Base-by-base conservation (phyloP, 1,140 invertebrate species). In the Drosophila miranda region DNA sequence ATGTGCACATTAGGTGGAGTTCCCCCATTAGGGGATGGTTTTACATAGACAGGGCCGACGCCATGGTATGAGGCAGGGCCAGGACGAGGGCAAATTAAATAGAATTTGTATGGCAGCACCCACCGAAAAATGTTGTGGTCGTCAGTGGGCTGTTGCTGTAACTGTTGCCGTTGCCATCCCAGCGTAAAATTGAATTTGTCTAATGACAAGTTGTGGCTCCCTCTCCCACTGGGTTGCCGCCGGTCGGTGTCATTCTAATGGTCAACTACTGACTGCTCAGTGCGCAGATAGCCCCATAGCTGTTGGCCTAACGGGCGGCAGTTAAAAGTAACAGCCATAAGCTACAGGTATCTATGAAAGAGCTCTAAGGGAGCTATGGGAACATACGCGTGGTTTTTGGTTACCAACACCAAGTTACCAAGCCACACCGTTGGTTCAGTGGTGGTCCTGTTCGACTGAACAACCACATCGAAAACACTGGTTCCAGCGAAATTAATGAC, bases 131-230 rank as follows among this genome's bases (percentile, higher is more conserved):
- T 86, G 81, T 84, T 84, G 81, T 62, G 81, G 81, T 84, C 77
- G 73, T 64, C 73, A 48, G 72, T 64, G 56, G 75, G 72, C 49
- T 75, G 57, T 54, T 58, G 75, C 45, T 58, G 66, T 19, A 58
- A 2, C 41, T 16, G 52, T 43, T 43, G 21, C 9, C 55, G 45
- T 23, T 70, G 55, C 30, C 63, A 64, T 70, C 73, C 54, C 59
- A 54, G 77, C 80, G 86, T 84, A 67, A 86, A 87, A 86, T 84
- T 84, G 81, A 84, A 86, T 86, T 86, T 86, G 74, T 86, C 82
- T 86, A 86, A 86, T 86, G 81, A 87, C 81, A 86, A 86, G 81
- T 86, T 86, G 81, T 86, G 79, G 80, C 59, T 52, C 55, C 78
- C 70, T 66, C 43, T 21, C 23, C 30, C 52, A 21, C 13, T 14